Evolutionary conservation across 1,140 invertebrate genomes (phyloP), one percentile per base, ranked within the genome.

Genomic region (Meteorus sp.): DNA sequence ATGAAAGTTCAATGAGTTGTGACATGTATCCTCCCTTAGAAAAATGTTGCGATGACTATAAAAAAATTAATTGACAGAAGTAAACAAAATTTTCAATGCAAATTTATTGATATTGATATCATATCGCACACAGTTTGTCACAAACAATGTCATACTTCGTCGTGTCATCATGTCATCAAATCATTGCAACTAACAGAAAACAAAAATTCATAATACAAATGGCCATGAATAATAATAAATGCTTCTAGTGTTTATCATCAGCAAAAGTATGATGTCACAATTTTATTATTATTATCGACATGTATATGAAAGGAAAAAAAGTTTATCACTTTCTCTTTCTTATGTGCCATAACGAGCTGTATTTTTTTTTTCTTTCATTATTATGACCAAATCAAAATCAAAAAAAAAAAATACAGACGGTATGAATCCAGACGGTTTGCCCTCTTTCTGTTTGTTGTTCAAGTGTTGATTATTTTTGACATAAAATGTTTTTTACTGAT

Each of bases 401-500:
- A n/a, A n/a, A n/a, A n/a, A n/a, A n/a, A n/a, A n/a, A n/a, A n/a
- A n/a, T n/a, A 7, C 29, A 19, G 27, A 7, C 48, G 4, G 27
- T 19, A 17, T 41, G 15, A 17, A 11, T 11, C 35, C 20, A 20
- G 3, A n/a, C n/a, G n/a, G n/a, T n/a, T 22, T 37, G 15, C 19
- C 3, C 3, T 35, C 35, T 52, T 33, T 19, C 20, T 35, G 11
- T 54, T 54, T 43, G 17, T 33, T 35, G 5, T 13, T 47, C 11
- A 48, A 22, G 29, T 29, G n/a, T n/a, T n/a, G 37, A 44, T 27
- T 8, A 19, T 44, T 45, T 45, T 41, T 35, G 22, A 31, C 11
- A 19, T 35, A 15, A 31, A 4, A 44, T 29, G 5, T 50, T 63
- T 56, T 41, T 64, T 56, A 68, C 20, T 29, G 56, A 56, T n/a